A percentile compares a stretch with the other conserved stretches of the same genome.
phyloP scores from a whole-genome alignment of 2,113 vertebrate species.

The Rhadina sibilatrix region DNA sequence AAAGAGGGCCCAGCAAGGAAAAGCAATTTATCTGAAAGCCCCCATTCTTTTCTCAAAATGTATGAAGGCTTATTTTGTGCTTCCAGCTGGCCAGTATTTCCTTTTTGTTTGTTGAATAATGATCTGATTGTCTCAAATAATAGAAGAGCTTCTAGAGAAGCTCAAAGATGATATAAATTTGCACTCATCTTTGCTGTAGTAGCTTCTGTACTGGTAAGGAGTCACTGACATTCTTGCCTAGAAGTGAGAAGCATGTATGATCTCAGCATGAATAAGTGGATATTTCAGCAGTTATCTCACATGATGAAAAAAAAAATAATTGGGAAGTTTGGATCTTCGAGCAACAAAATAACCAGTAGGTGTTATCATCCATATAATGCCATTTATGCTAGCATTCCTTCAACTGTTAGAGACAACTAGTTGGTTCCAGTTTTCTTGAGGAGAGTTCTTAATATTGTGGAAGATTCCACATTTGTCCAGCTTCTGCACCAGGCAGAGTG shows the following conservation, averaged over 20 bases:
- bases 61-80: slow-evolving; percentile 4
- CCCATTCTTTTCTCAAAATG: slow-evolving; percentile 48
- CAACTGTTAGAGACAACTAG: neutral
- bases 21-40: slow-evolving; percentile 54
- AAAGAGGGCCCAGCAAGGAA: slow-evolving; percentile 25
- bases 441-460: neutral
- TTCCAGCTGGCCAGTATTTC: neutral
- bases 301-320: slow-evolving; percentile 13
- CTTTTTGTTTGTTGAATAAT: slow-evolving; percentile 40
- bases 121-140: slow-evolving; percentile 38
- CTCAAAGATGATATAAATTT: slow-evolving; percentile 4
- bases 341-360: slow-evolving; percentile 26
- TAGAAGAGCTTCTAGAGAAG: slow-evolving; percentile 12
- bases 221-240: slow-evolving; percentile 35
- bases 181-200: slow-evolving; percentile 6
- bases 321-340: slow-evolving; percentile 15
- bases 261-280: slow-evolving; percentile 46
- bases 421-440: neutral
- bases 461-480: neutral
- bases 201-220: slow-evolving; percentile 21
- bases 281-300: slow-evolving; percentile 37
- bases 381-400: neutral
- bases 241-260: neutral
- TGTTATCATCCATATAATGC: neutral
- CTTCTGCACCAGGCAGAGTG: neutral